Evolutionary conservation across 2,113 vertebrate genomes (phyloP).

Genomic region (Amblyornis subalaris): DNA sequence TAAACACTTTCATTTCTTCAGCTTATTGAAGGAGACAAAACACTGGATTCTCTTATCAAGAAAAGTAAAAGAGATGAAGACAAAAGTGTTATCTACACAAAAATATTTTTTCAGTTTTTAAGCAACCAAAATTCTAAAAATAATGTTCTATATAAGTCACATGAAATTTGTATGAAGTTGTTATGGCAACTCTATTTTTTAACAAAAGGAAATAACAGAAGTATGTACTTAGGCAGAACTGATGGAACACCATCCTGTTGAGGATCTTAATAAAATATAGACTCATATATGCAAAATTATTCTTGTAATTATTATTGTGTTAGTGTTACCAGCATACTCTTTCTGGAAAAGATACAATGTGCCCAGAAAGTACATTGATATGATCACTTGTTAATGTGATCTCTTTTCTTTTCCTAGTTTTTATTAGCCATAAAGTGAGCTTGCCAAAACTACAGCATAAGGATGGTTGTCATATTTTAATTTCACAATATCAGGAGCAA

Average conservation of each 20-base stretch:
- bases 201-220: not conserved
- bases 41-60: not conserved
- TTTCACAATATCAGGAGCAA: not conserved
- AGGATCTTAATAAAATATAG: not conserved
- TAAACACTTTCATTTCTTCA: not conserved
- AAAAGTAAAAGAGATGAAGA: not conserved
- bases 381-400: not conserved
- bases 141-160: not conserved
- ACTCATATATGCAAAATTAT: not conserved
- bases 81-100: not conserved
- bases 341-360: not conserved
- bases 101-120: not conserved
- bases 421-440: not conserved
- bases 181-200: not conserved
- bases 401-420: not conserved
- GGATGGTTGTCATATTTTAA: not conserved
- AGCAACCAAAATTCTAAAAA: constrained; percentile 8
- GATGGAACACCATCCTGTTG: not conserved
- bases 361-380: not conserved
- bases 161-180: not conserved
- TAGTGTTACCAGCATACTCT: not conserved
- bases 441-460: not conserved
- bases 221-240: not conserved
- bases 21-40: not conserved
- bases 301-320: not conserved